Evolutionary conservation across 2,113 vertebrate genomes (phyloP).

Genomic region (Tursiops truncatus): DNA sequence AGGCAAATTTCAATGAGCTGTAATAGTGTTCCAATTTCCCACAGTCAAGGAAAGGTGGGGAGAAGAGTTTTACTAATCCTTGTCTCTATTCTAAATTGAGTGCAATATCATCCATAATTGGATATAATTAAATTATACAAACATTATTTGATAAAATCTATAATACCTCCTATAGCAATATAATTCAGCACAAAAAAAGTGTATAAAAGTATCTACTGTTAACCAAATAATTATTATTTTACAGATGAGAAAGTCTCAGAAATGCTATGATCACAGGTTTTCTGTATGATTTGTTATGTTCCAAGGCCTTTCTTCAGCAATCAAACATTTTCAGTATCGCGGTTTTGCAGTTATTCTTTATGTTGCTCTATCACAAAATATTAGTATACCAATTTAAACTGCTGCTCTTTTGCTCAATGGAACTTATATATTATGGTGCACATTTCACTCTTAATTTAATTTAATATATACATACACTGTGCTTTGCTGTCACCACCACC

Average conservation of each 20-base stretch:
- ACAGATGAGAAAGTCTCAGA: not conserved
- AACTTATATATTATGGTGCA: not conserved
- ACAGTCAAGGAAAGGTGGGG: not conserved
- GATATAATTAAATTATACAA: constrained; percentile 15
- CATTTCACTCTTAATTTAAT: not conserved
- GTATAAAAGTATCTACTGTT: not conserved
- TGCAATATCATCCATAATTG: not conserved
- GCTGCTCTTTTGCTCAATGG: not conserved
- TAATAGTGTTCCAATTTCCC: not conserved
- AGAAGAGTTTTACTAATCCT: not conserved
- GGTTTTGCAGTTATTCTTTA: not conserved
- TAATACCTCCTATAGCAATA: not conserved
- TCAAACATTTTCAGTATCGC: not conserved
- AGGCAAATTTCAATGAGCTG: not conserved
- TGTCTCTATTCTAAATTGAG: constrained; percentile 15
- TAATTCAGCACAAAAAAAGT: not conserved
- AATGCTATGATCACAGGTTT: not conserved
- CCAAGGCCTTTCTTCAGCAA: not conserved
- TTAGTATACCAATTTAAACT: not conserved
- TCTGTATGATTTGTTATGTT: not conserved
- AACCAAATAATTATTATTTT: not conserved
- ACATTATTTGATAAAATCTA: not conserved
- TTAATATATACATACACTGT: not conserved
- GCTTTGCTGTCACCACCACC: not conserved
- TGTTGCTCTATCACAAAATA: not conserved